Conservation (phyloP, 2,888 invertebrate genomes). For the Therioaphis trifolii region DNA sequence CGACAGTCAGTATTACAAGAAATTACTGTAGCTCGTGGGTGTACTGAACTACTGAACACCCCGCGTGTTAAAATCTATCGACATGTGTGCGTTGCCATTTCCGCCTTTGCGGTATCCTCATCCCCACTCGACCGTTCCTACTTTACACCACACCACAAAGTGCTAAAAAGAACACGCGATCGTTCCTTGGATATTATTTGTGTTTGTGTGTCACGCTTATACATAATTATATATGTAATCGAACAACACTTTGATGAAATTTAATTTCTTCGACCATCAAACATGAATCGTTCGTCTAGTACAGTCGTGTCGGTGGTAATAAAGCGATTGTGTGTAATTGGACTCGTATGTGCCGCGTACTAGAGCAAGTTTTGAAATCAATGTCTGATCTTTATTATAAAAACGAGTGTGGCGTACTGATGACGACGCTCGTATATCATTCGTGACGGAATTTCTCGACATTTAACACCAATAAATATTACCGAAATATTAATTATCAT, state of each 20-base stretch:
- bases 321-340: neutral
- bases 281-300: neutral
- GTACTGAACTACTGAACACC: constrained; percentile 38
- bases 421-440: neutral
- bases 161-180: constrained; percentile 18
- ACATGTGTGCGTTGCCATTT: constrained; percentile 56
- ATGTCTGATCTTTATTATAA: too few species aligned
- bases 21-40: constrained; percentile 19
- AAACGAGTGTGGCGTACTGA: too few species aligned
- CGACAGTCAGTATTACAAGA: constrained; percentile 2
- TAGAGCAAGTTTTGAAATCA: too few species aligned
- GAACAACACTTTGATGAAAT: neutral
- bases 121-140: neutral
- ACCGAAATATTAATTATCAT: too few species aligned
- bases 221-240: neutral
- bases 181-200: neutral
- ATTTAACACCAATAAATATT: neutral
- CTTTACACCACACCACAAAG: neutral
- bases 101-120: constrained; percentile 40
- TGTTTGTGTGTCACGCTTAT: neutral
- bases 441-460: neutral
- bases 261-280: neutral
- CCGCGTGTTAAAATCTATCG: constrained; percentile 46
- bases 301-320: neutral
- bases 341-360: neutral